Base-by-base conservation (phyloP, 2,888 invertebrate genomes). In the Venusia cambrica region DNA sequence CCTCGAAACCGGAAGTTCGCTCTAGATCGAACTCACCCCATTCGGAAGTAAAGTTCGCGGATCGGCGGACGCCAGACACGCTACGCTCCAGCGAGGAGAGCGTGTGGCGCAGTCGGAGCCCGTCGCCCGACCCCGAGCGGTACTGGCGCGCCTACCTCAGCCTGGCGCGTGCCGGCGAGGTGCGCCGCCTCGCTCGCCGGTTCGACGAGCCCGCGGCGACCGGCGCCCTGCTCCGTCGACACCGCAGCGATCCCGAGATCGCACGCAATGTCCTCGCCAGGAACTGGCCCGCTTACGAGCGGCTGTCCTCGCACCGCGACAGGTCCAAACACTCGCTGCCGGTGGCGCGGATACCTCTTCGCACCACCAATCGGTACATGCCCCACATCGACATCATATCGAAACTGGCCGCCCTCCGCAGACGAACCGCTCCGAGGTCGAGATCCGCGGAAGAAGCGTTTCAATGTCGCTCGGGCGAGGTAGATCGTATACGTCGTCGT, bases 331-430 rank as follows among this genome's bases (percentile, higher is more conserved):
- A 85, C n/a, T 72, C 84, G 37, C 90, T 93, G 1, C 93, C 94
- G 0, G 91, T 93, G 27, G 90, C 90, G 4, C 84, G 89, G 17
- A 77, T 89, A 15, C 90, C 91, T 1, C 76, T 93, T 14, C 87
- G 90, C 15, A 83, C 90, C 0, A 91, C 91, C 33, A 93, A 94
- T 62, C 89, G 94, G 5, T 91, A 91, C 46, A 95, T 96, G 95
- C 95, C 96, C 0, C 95, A 94, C 59, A 95, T 96, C 49, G 95
- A 96, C 57, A 92, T 96, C n/a, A 96, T 96, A 54, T 95, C 95
- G 54, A 95, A 96, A 77, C 90, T 94, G 33, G 95, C 95, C 0
- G 89, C 91, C 1, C 74, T 94, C 14, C 87, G 89, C 24, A 76
- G 78, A 47, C 76, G 87, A 17, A 73, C 80, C 1, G 52, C 75